Base-by-base conservation (phyloP, 1,140 invertebrate genomes). In the Prorops nasuta region DNA sequence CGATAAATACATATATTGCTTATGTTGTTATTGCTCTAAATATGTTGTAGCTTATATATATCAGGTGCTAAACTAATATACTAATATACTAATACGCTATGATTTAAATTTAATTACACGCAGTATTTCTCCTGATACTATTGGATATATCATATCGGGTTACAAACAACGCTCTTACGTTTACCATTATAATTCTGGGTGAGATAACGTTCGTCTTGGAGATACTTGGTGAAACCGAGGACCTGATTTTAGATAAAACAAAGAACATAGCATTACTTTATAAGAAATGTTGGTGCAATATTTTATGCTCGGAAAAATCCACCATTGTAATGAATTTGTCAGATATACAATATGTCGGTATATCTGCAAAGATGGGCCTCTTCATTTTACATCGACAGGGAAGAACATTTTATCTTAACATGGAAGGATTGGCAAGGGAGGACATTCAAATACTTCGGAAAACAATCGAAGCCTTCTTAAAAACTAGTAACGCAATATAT, bases 141-240 rank as follows among this genome's bases (percentile, higher is more conserved):
- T n/a, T n/a, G 1, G 42, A 56, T 44, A 41, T 65, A 35, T 63
- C 46, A 17, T 44, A 38, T 7, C 48, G 20, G 0, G n/a, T 67
- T 8, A 52, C 58, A 6, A 56, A 48, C n/a, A 66, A 58, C 12
- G 17, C 51, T 18, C 58, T 60, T 15, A 24, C 59, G 3, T n/a
- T 54, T 9, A 40, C 45, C 1, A 50, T 59, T 6, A 51, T 65
- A 17, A 36, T 67, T 7, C 32, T 66, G 22, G 56, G 60, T 1
- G 56, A 52, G 14, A 61, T 69, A 6, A 62, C 66, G 28, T 70
- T 68, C 21, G 56, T 50, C 14, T 21, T 70, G 12, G 67, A 69
- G 12, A 41, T 51, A 7, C 36, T 70, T 14, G 67, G 64, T 22
- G 61, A 61, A 44, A 66, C 63, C 61, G 62, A 71, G 37, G 61